Evolutionary conservation across 2,888 invertebrate genomes (phyloP).

Genomic region (Ashinkailepas kermadecensis): DNA sequence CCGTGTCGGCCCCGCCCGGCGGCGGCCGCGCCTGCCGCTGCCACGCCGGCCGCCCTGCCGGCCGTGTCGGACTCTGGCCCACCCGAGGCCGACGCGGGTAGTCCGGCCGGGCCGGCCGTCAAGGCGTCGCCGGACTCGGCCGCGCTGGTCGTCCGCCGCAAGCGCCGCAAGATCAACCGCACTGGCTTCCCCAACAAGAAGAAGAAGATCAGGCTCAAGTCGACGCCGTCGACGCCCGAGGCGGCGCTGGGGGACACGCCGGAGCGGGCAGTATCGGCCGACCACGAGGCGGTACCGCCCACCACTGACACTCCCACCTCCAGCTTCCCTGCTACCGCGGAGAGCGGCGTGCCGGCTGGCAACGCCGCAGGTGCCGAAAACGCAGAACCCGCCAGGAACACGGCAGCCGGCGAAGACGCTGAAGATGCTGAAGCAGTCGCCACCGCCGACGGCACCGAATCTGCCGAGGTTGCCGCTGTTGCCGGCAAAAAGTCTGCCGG

Average conservation of each 20-base stretch:
- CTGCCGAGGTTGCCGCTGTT: neutral
- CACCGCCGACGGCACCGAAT: constrained; percentile 9
- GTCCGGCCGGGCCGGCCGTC: neutral
- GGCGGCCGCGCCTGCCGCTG: neutral
- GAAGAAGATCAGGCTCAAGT: constrained; percentile 49
- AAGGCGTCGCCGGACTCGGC: neutral
- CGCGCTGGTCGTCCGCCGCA: constrained; percentile 24
- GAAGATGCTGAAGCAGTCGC: constrained; percentile 29
- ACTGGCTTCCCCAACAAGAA: constrained; percentile 81
- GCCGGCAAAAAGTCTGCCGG: neutral
- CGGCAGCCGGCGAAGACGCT: constrained; percentile 24
- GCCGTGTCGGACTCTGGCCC: neutral
- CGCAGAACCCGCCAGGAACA: neutral
- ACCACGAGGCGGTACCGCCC: no score
- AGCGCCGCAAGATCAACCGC: constrained; percentile 66
- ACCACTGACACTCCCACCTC: neutral
- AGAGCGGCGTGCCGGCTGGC: constrained; percentile 44
- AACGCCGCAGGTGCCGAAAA: neutral
- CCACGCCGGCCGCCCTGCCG: neutral
- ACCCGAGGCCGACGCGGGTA: neutral
- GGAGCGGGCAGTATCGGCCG: no score
- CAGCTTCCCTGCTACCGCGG: constrained; percentile 48
- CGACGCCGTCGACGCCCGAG: neutral
- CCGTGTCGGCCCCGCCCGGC: neutral
- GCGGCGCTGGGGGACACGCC: neutral